A percentile compares a stretch with the other conserved stretches of the same genome.
These are phyloP conservation scores for Lasius fuliginosus DNA, from an alignment of 2,888 invertebrate species.

Conservation along the genomic window DNA sequence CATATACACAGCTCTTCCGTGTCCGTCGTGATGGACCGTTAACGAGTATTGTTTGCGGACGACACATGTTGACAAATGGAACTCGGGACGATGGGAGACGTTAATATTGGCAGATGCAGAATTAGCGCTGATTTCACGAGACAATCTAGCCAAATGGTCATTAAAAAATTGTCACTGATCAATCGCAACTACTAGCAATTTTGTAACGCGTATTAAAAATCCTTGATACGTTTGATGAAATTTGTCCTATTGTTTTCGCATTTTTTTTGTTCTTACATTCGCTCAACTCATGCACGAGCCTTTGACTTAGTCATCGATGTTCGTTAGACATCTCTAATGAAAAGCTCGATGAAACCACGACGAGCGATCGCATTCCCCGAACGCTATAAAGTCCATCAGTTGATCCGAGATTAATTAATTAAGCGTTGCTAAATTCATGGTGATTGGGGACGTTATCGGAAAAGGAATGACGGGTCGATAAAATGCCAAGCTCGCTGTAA, in stretches of 20 bases:
- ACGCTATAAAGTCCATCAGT: background rate
- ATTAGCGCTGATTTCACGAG: slow-evolving; percentile 56
- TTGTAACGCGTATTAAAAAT: background rate
- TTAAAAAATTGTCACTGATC: slow-evolving; percentile 22
- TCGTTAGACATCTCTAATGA: slow-evolving; percentile 32
- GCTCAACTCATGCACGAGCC: background rate
- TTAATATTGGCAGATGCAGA: slow-evolving; percentile 65
- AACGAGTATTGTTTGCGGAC: slow-evolving; percentile 64
- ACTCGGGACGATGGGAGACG: slow-evolving; percentile 53
- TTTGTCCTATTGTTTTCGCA: background rate
- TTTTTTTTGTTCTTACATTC: background rate
- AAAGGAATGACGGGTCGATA: background rate
- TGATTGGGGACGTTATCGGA: slow-evolving; percentile 12
- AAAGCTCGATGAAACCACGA: slow-evolving; percentile 21
- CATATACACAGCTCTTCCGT: slow-evolving; percentile 18
- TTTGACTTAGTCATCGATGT: slow-evolving; percentile 23
- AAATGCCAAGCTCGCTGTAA: background rate
- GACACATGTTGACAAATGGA: slow-evolving; percentile 62
- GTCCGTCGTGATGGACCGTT: slow-evolving; percentile 55
- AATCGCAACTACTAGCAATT: too few species aligned
- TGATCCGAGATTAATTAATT: slow-evolving; percentile 44
- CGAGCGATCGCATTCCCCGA: slow-evolving; percentile 29
- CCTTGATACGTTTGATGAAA: background rate
- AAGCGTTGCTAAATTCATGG: slow-evolving; percentile 38
- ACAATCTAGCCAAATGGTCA: slow-evolving; percentile 27